These are phyloP conservation scores for Cephalopholis sonnerati DNA, from an alignment of 2,113 vertebrate genomes.

Conservation along the genomic window DNA sequence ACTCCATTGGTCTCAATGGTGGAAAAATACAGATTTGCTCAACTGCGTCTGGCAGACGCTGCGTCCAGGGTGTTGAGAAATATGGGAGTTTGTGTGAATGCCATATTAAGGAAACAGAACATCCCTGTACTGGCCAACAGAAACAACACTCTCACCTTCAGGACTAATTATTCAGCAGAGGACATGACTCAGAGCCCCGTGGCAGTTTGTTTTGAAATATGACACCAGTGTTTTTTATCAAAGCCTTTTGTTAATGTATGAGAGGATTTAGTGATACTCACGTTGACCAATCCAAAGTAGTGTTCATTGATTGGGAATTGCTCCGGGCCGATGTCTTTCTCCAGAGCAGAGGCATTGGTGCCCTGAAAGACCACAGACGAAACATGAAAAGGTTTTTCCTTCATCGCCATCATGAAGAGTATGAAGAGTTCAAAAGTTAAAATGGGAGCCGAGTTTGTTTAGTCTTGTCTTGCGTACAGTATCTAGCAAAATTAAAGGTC, in stretches of 20 bases:
- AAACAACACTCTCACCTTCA: constrained; percentile 38
- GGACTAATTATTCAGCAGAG: not conserved
- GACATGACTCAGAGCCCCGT: constrained; percentile 51
- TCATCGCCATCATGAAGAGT: not conserved
- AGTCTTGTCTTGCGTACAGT: too few relatives aligned
- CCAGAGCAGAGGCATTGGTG: constrained; percentile 99
- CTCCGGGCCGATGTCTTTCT: constrained; percentile 99
- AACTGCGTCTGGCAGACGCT: not conserved
- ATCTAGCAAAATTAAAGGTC: too few relatives aligned
- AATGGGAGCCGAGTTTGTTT: constrained; percentile 1
- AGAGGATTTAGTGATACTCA: constrained; percentile 83
- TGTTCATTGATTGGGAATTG: constrained; percentile 99
- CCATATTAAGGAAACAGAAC: constrained; percentile 19
- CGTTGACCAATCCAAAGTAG: constrained; percentile 99
- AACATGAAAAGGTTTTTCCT: not conserved
- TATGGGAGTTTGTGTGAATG: constrained; percentile 13
- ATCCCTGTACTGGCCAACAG: not conserved
- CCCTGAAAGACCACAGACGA: constrained; percentile 83
- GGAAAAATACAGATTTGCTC: not conserved
- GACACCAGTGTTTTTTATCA: constrained; percentile 63
- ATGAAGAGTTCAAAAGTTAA: not conserved
- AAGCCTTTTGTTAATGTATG: constrained; percentile 33
- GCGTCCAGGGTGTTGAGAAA: not conserved
- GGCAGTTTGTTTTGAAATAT: constrained; percentile 62
- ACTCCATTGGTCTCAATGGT: not conserved